Evolutionary conservation across 2,888 invertebrate species (phyloP).

Genomic region (Acanthosoma haemorrhoidale): DNA sequence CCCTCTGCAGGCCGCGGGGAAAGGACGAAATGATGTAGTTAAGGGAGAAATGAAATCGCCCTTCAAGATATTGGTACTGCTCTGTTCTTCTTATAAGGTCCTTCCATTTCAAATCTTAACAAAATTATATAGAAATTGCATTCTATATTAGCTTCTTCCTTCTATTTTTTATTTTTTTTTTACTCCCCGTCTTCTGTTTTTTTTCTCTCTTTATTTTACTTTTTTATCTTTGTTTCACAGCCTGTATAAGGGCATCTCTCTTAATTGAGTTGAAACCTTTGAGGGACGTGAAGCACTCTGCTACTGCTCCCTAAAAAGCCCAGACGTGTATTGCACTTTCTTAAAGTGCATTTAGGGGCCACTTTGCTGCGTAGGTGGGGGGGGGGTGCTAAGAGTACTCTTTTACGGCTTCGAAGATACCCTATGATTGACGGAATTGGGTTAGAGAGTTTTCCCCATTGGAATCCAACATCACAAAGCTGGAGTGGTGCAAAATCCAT

Average conservation of each 20-base stretch:
- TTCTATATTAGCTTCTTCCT: background rate
- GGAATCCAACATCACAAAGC: no score
- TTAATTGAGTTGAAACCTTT: slow-evolving; percentile 11
- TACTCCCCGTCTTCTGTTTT: background rate
- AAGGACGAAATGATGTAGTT: background rate
- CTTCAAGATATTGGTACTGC: background rate
- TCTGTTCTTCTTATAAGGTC: slow-evolving; percentile 5
- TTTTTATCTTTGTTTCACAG: background rate
- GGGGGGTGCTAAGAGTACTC: no score
- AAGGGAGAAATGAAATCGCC: background rate
- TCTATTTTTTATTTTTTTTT: background rate
- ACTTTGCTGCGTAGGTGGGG: no score
- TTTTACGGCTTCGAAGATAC: background rate
- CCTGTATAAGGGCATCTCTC: background rate
- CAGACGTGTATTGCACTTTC: background rate
- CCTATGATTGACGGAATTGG: background rate
- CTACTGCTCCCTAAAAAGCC: background rate
- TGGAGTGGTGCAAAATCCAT: no score
- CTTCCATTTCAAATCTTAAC: slow-evolving; percentile 2
- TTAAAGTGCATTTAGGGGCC: slow-evolving; percentile 2
- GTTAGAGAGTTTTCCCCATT: slow-evolving; percentile 1
- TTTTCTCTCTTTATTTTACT: background rate
- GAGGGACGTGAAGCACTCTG: background rate
- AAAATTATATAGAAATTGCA: slow-evolving; percentile 4
- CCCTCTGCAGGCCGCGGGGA: background rate